Evolutionary conservation across 2,113 vertebrate genomes (phyloP), one percentile per base, ranked within the genome.

Genomic region (Leuciscus idus): DNA sequence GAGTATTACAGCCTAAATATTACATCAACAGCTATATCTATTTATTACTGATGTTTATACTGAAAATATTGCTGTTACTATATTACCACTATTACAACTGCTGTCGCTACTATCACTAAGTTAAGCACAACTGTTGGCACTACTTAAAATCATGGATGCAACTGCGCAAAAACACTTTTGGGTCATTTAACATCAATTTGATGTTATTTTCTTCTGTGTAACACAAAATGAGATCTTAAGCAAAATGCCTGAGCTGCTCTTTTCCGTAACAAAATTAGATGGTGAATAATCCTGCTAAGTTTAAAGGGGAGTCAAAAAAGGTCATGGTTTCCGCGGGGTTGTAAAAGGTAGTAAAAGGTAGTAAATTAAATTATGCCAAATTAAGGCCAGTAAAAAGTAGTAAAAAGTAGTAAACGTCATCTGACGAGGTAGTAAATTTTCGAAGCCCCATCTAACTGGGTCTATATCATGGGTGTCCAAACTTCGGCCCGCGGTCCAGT

Each of bases 1-100:
- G 19, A 36, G 61, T 52, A 70, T 70, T 68, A 81, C 59, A 52
- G 80, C 64, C 46, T 82, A 52, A 52, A 70, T 82, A 82, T 68
- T 70, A 82, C 46, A 66, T 52, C 46, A 30, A 33, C 81, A 33
- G 46, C 81, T 33, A 82, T 70, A 82, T 82, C 80, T 52, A 13
- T 66, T 82, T 70, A 52, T 33, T 46, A 82, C 10, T 70, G 46
- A 70, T 33, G 79, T 81, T 81, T 48, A 48, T 64, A 81, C 59
- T 66, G 59, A 66, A 81, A 81, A 48, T 66, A 48, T 66, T 66
- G 59, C 59, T 48, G 11, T 61, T 26, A 26, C 3, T 80, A 80
- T 39, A 80, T 80, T 46, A 62, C 57, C 55, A 61, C 17, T 80
- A 80, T 80, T 75, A 50, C 57, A 80, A 15, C 33, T 17, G 13